These are phyloP conservation scores for Nyctalus aviator DNA, from an alignment of 2,797 vertebrate species.

Conservation along the genomic window DNA sequence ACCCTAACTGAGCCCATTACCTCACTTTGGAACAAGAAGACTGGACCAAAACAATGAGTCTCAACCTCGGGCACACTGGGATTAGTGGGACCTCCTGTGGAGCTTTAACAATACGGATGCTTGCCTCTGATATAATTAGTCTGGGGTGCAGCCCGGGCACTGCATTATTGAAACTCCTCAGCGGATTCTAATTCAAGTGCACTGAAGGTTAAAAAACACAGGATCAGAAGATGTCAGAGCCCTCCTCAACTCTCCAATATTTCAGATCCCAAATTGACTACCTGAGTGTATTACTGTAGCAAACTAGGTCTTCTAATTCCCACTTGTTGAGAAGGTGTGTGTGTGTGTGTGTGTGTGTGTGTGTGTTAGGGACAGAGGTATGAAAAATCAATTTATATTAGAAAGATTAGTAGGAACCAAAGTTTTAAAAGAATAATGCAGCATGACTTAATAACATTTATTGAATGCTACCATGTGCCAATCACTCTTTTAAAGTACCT, in stretches of 20 bases:
- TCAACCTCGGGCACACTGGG: background rate
- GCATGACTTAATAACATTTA: background rate
- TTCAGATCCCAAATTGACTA: background rate
- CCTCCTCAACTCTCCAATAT: background rate
- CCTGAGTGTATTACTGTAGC: background rate
- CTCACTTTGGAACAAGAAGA: background rate
- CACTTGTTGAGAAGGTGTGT: background rate
- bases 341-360: background rate
- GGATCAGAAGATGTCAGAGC: background rate
- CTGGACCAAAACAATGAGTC: background rate
- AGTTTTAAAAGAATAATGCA: background rate
- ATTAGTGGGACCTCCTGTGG: background rate
- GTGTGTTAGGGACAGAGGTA: background rate
- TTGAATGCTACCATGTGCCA: background rate
- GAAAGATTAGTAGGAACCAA: background rate
- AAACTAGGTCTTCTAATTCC: background rate
- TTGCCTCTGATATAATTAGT: background rate
- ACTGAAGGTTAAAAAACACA: background rate
- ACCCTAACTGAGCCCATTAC: background rate
- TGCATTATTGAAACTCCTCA: background rate
- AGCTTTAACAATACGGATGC: background rate
- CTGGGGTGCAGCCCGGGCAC: background rate
- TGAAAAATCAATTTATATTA: background rate
- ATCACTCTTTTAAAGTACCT: background rate
- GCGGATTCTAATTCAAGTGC: background rate